A percentile compares a stretch with the other conserved stretches of the same genome.
Conservation (phyloP, 2,888 invertebrate species). For the Adelphocoris suturalis region DNA sequence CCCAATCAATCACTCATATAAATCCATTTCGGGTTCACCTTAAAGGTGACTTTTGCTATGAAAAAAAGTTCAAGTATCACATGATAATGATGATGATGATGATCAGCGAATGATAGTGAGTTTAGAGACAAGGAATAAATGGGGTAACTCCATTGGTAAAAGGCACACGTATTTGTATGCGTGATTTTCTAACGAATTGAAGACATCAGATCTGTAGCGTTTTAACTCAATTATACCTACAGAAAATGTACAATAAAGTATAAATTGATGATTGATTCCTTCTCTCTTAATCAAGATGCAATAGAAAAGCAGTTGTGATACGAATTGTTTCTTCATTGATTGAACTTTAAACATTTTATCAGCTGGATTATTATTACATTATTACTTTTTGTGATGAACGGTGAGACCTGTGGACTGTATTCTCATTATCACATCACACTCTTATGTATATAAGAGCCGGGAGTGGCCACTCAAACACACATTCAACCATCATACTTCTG, state of each 20-base stretch:
- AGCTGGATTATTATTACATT: no score
- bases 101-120: not conserved
- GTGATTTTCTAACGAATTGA: not conserved
- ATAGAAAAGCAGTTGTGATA: no score
- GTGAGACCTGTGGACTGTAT: no score
- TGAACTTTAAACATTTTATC: no score
- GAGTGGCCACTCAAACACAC: no score
- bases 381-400: no score
- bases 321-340: no score
- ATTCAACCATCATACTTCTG: no score
- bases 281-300: not conserved
- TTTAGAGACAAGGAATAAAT: not conserved
- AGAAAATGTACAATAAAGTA: not conserved
- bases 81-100: not conserved
- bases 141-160: not conserved
- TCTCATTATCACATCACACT: no score
- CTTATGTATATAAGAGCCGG: no score
- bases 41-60: not conserved
- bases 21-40: conserved; percentile 15
- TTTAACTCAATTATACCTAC: not conserved
- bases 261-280: not conserved
- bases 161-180: not conserved
- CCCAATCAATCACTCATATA: not conserved
- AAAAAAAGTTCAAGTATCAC: not conserved
- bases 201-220: not conserved